Percentiles rank a stretch among this genome's conserved stretches.
These are phyloP conservation scores for Branchinecta lynchi DNA, from an alignment of 1,140 invertebrate species.

Conservation along the genomic window DNA sequence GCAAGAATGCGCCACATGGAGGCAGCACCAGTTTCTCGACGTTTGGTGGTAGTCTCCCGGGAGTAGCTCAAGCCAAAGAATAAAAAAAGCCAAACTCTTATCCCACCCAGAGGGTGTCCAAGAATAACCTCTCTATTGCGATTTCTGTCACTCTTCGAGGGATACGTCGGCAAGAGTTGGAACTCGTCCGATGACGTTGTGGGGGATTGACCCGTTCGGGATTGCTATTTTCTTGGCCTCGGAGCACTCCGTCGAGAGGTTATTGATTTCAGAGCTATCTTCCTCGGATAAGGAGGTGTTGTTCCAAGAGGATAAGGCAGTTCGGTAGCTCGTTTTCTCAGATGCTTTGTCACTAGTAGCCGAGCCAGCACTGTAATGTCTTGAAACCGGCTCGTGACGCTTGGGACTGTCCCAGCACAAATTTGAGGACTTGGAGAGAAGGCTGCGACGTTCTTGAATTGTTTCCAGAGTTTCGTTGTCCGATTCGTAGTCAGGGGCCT, in stretches of 20 bases:
- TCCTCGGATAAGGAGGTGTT: neutral
- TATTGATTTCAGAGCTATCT: neutral
- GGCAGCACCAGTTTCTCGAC: no score
- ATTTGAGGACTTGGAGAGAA: neutral
- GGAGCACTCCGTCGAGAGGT: neutral
- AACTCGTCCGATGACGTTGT: neutral
- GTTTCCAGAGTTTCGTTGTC: neutral
- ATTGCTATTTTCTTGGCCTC: neutral
- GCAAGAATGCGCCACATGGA: no score
- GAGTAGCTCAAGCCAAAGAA: no score
- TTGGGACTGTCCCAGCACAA: slow-evolving; percentile 1
- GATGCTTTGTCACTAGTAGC: neutral
- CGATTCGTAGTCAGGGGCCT: slow-evolving; percentile 7
- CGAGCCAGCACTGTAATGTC: neutral
- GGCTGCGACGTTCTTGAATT: neutral
- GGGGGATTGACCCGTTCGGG: neutral
- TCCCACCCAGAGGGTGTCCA: no score
- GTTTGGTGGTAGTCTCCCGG: no score
- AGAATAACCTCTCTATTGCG: neutral
- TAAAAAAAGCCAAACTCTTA: no score
- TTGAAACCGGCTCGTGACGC: neutral
- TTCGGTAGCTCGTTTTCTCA: neutral
- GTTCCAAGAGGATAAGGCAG: neutral
- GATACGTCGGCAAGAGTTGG: neutral
- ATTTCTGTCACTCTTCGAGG: neutral